phyloP scores from a whole-genome alignment of 2,113 vertebrate genomes.

The Thunnus maccoyii region DNA sequence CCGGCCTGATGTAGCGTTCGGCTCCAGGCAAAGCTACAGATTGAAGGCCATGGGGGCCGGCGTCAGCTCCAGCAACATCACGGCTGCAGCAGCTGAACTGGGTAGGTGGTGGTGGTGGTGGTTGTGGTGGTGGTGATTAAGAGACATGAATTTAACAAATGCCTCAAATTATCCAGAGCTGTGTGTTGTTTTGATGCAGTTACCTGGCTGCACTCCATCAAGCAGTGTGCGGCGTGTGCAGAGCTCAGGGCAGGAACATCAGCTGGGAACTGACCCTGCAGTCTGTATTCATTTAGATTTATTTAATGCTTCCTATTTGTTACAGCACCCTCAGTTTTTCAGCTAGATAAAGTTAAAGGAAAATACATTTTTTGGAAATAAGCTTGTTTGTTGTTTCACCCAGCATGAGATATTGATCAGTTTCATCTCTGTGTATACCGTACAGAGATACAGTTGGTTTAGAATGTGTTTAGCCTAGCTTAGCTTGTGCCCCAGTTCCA shows the following conservation, averaged over 20 bases:
- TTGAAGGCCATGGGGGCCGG: slow-evolving; percentile 58
- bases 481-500: neutral
- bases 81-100: slow-evolving; percentile 45
- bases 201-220: neutral
- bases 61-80: slow-evolving; percentile 41
- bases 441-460: neutral
- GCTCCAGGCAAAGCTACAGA: slow-evolving; percentile 54
- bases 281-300: neutral
- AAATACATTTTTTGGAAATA: neutral
- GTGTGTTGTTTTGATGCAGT: slow-evolving; percentile 12
- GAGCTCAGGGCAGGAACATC: neutral
- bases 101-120: slow-evolving; percentile 55
- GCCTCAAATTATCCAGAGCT: slow-evolving; percentile 3
- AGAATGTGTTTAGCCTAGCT: neutral
- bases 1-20: slow-evolving; percentile 37
- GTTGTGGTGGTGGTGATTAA: neutral
- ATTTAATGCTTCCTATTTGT: neutral
- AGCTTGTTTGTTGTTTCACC: slow-evolving; percentile 1
- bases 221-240: neutral
- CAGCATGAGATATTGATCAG: neutral
- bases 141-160: slow-evolving; percentile 24
- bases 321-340: neutral
- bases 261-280: neutral
- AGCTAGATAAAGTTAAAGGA: neutral
- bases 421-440: neutral